Evolutionary conservation across 2,113 vertebrate genomes (phyloP), one percentile per base, ranked within the genome.

Genomic region (Opisthocomus hoazin): DNA sequence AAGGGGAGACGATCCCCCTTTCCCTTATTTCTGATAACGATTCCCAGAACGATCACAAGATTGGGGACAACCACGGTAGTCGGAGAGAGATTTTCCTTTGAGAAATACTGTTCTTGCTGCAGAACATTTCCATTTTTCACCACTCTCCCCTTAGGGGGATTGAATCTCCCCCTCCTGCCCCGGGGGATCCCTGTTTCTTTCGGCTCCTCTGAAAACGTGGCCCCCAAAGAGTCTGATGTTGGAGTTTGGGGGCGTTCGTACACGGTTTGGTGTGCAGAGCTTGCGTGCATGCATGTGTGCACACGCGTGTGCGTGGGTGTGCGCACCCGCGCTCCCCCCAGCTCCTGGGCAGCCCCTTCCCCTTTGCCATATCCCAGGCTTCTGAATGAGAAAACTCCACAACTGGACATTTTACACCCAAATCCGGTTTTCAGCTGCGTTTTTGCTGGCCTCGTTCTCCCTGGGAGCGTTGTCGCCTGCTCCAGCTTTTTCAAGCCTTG

Each of bases 381-480:
- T 24, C 53, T 8, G 5, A 13, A 36, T 11, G 5, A 39, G 11
- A 66, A 78, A 56, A 13, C 20, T 26, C 22, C 24, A 16, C 15
- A 64, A 43, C 15, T 8, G 2, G 32, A 24, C 9, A 0, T 53
- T 76, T 84, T 11, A 69, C 66, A 51, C 53, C 43, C 37, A 21
- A 61, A 89, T 12, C 12, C 6, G 1, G 2, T 41, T 63, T n/a
- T 39, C 82, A 61, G 74, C n/a, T 16, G 43, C 22, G 2, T 26
- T 79, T 87, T 15, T 32, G 29, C 48, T 20, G 54, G 20, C 3
- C 17, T 9, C 5, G 10, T 7, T 57, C 39, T n/a, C 64, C 4
- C 41, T 3, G 1, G 63, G 50, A 41, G 30, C 0, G 0, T 12
- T 4, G 2, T 0, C 1, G 5, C 15, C 6, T 0, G 3, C 61